Evolutionary conservation across 2,888 invertebrate genomes (phyloP).

Genomic region (Diplazon laetatorius): DNA sequence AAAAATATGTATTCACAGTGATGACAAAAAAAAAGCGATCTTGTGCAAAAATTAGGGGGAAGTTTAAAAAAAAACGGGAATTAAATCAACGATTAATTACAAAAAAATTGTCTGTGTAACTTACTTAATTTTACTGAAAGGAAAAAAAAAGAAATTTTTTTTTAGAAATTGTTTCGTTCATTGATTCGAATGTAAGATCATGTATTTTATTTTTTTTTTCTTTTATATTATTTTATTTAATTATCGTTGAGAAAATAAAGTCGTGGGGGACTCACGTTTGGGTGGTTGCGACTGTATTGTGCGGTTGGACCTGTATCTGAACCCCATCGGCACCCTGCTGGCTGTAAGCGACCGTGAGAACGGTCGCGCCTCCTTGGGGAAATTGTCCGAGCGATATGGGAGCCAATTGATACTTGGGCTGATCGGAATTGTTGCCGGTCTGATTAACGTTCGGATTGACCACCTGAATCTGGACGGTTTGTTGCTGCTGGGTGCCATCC

Average conservation of each 20-base stretch:
- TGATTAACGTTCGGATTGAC: slow-evolving; percentile 85
- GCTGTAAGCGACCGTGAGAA: slow-evolving; percentile 90
- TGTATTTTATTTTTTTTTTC: not conserved
- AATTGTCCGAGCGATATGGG: slow-evolving; percentile 90
- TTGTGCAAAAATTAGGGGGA: too few species aligned
- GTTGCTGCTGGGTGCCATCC: slow-evolving; percentile 87
- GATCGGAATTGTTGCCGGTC: slow-evolving; percentile 83
- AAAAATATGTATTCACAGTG: too few species aligned
- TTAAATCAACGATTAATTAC: not conserved
- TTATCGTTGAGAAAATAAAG: not conserved
- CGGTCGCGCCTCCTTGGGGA: slow-evolving; percentile 88
- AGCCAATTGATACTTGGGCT: slow-evolving; percentile 89
- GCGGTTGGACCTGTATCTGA: slow-evolving; percentile 81
- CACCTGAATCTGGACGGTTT: slow-evolving; percentile 91
- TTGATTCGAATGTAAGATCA: not conserved
- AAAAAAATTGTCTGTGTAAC: not conserved
- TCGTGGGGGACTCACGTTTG: slow-evolving; percentile 78
- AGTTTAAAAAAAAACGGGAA: too few species aligned
- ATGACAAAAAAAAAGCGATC: too few species aligned
- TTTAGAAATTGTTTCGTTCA: not conserved
- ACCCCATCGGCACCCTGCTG: slow-evolving; percentile 84
- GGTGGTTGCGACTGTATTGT: slow-evolving; percentile 81
- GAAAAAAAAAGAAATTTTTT: not conserved
- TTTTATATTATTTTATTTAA: not conserved
- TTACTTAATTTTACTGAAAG: too few species aligned